Percentiles rank a stretch among this genome's conserved stretches.
Evolutionary conservation across 2,888 invertebrate genomes (phyloP).

Genomic region (Drosophila meridiana): DNA sequence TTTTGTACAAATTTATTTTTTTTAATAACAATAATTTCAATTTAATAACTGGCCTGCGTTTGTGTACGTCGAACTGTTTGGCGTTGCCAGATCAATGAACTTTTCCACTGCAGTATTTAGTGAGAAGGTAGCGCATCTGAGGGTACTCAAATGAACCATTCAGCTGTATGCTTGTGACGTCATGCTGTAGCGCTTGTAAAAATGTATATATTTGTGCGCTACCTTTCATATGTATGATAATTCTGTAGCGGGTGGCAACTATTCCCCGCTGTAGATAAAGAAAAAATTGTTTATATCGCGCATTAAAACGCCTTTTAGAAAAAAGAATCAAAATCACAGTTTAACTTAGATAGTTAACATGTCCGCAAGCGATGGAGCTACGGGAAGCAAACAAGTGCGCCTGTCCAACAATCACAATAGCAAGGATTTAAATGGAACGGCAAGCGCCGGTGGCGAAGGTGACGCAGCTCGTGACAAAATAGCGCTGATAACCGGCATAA

Average conservation of each 20-base stretch:
- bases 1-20: constrained; percentile 29
- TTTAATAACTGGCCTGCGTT: constrained; percentile 37
- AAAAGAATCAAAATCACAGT: constrained; percentile 7
- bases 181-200: not conserved
- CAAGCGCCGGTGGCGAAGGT: constrained; percentile 15
- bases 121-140: not conserved
- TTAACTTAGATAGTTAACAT: constrained; percentile 46
- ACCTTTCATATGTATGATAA: constrained; percentile 20
- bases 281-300: constrained; percentile 62
- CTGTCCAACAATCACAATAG: constrained; percentile 40
- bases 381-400: constrained; percentile 60
- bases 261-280: constrained; percentile 37
- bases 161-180: constrained; percentile 20
- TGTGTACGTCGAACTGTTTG: constrained; percentile 31
- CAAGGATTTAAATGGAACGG: constrained; percentile 56
- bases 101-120: not conserved
- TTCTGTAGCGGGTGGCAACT: constrained; percentile 41
- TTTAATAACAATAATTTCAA: constrained; percentile 36
- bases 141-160: not conserved
- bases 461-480: constrained; percentile 82
- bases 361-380: constrained; percentile 62
- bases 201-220: not conserved
- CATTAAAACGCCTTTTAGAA: constrained; percentile 5
- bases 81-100: constrained; percentile 41
- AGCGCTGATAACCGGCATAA: constrained; percentile 98